Percentiles rank a stretch among this genome's conserved stretches.
Conservation (phyloP, 2,113 vertebrate species). For the Leptosomus discolor region DNA sequence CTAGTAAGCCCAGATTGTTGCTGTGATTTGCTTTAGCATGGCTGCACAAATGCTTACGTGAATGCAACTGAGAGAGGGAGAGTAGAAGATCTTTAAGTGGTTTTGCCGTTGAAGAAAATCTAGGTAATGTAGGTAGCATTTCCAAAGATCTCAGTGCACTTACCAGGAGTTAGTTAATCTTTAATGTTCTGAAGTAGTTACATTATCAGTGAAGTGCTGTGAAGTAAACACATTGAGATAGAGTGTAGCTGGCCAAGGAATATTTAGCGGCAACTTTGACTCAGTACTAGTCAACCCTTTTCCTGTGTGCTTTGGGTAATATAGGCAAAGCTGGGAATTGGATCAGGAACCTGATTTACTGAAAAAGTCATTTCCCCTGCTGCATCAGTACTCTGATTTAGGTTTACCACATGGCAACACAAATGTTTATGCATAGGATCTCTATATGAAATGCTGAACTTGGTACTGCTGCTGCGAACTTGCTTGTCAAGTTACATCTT, state of each 20-base stretch:
- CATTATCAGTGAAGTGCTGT: not conserved
- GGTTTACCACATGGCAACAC: not conserved
- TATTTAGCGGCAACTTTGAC: not conserved
- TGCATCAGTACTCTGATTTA: not conserved
- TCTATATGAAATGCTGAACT: not conserved
- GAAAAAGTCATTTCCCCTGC: not conserved
- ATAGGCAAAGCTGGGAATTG: not conserved
- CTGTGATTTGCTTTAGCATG: not conserved
- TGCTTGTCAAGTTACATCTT: not conserved
- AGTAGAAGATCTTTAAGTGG: not conserved
- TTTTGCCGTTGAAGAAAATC: not conserved
- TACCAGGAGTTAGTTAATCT: not conserved
- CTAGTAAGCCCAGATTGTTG: not conserved
- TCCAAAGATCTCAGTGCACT: not conserved
- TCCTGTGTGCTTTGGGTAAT: not conserved
- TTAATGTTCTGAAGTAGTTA: not conserved
- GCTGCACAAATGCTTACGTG: fast-evolving
- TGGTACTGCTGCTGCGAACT: not conserved
- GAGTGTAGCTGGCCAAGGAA: not conserved
- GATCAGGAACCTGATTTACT: not conserved
- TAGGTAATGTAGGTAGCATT: not conserved
- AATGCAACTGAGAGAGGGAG: not conserved
- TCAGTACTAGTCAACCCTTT: not conserved
- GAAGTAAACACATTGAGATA: not conserved
- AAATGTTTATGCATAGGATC: not conserved